Evolutionary conservation across 2,113 vertebrate species (phyloP).

Genomic region (Saiga tatarica): DNA sequence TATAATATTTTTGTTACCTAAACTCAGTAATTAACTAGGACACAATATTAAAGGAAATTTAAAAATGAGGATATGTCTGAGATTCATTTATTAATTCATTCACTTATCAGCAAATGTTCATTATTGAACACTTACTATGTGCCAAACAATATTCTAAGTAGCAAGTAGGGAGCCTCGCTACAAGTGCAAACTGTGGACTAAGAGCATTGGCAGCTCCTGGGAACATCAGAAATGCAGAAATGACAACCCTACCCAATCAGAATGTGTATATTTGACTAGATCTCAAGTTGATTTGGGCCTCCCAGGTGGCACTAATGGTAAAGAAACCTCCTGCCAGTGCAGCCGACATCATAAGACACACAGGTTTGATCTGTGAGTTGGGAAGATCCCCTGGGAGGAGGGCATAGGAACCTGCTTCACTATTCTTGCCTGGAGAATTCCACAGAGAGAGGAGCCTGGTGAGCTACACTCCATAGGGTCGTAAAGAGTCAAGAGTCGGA

Average conservation of each 20-base stretch:
- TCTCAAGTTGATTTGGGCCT: not conserved
- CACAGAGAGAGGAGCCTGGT: fast-evolving
- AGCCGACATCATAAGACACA: not conserved
- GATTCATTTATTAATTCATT: not conserved
- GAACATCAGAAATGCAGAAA: not conserved
- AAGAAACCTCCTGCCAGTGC: not conserved
- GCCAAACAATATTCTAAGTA: not conserved
- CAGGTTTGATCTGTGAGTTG: not conserved
- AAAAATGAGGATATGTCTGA: not conserved
- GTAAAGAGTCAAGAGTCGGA: not conserved
- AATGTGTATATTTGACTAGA: not conserved
- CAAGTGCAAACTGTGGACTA: not conserved
- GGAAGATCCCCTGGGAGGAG: not conserved
- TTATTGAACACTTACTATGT: not conserved
- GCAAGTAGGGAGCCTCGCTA: not conserved
- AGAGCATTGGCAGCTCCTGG: not conserved
- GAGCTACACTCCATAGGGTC: not conserved
- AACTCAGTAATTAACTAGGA: not conserved
- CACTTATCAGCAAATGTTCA: not conserved
- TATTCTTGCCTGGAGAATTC: not conserved
- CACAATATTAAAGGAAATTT: not conserved
- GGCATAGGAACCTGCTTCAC: not conserved
- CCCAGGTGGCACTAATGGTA: not conserved
- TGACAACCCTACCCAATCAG: not conserved
- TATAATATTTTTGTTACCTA: not conserved